These are phyloP conservation scores for Caerostris darwini DNA, from an alignment of 1,140 invertebrate species.

Conservation along the genomic window DNA sequence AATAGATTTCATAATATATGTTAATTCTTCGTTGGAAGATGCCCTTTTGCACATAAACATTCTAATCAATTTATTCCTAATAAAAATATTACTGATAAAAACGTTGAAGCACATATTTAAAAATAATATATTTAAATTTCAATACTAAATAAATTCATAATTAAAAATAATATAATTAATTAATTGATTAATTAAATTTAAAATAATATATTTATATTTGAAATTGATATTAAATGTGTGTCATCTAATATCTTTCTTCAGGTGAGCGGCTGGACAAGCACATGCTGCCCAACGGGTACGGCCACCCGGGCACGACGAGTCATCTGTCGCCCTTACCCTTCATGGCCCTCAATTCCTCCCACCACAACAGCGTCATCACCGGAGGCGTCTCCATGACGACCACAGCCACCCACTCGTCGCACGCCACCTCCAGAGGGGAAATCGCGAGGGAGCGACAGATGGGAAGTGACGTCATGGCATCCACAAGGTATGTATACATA, in stretches of 20 bases:
- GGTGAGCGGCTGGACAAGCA: constrained; percentile 75
- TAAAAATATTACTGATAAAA: too few relatives aligned
- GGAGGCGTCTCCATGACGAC: constrained; percentile 67
- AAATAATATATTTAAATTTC: too few relatives aligned
- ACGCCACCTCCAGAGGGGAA: constrained; percentile 50
- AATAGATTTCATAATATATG: too few relatives aligned
- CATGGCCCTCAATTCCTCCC: constrained; percentile 71
- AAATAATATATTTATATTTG: too few relatives aligned
- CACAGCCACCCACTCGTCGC: constrained; percentile 66
- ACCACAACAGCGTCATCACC: constrained; percentile 72
- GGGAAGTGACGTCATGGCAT: constrained; percentile 60
- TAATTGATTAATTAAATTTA: too few relatives aligned
- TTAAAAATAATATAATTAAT: too few relatives aligned
- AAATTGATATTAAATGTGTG: too few relatives aligned
- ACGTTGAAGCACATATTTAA: too few relatives aligned
- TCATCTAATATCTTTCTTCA: background rate
- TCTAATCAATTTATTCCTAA: too few relatives aligned
- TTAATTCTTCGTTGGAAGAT: too few relatives aligned
- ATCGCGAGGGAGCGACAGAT: constrained; percentile 55
- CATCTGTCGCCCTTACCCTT: constrained; percentile 67
- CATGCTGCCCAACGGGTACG: constrained; percentile 72
- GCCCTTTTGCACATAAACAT: too few relatives aligned
- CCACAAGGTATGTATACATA: constrained; percentile 54
- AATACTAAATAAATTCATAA: too few relatives aligned
- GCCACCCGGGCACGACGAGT: constrained; percentile 57